Percentiles rank a stretch among this genome's conserved stretches.
Conservation (phyloP, 2,888 invertebrate species). For the Ditula angustiorana region DNA sequence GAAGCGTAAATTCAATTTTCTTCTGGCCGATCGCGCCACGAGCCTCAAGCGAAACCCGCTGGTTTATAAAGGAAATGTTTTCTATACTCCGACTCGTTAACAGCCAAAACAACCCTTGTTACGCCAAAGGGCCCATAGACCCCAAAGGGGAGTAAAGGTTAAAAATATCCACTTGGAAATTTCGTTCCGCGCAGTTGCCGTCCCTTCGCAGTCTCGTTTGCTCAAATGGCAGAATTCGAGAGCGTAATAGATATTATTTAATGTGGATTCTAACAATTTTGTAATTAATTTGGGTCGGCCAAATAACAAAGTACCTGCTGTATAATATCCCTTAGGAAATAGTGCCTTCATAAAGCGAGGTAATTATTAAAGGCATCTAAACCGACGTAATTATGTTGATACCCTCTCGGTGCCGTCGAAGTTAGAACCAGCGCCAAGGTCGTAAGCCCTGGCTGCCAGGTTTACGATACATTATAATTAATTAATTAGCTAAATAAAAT, state of each 20-base stretch:
- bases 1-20: constrained; percentile 14
- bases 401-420: constrained; percentile 19
- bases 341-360: constrained; percentile 17
- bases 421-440: constrained; percentile 18
- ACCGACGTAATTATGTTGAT: constrained; percentile 30
- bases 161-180: constrained; percentile 26
- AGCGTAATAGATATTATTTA: constrained; percentile 7
- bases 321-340: constrained; percentile 30
- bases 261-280: constrained; percentile 12
- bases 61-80: constrained; percentile 26
- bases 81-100: constrained; percentile 20
- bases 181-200: neutral
- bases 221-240: constrained; percentile 2
- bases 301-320: constrained; percentile 22
- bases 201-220: neutral
- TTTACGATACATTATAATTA: constrained; percentile 23
- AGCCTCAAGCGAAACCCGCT: constrained; percentile 7
- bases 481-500: constrained; percentile 26
- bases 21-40: neutral
- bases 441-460: neutral
- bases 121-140: constrained; percentile 20
- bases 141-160: constrained; percentile 18
- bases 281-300: constrained; percentile 22
- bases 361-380: constrained; percentile 30
- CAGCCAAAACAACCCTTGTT: constrained; percentile 28